These are phyloP conservation scores for Reticulitermes lucifugus DNA, from an alignment of 2,888 invertebrate genomes.

Conservation along the genomic window DNA sequence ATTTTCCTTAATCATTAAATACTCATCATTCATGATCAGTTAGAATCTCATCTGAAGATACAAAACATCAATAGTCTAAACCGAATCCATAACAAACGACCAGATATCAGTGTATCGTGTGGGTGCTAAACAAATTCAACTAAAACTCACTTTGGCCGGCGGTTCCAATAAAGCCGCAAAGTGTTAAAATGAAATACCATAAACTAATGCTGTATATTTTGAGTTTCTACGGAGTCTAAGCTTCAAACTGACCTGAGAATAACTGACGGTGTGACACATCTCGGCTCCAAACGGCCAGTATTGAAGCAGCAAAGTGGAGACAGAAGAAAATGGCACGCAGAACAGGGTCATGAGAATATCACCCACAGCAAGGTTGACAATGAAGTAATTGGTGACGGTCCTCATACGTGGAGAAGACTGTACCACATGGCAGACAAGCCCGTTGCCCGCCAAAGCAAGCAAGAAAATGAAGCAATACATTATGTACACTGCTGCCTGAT, in stretches of 20 bases:
- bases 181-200: too few species aligned
- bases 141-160: too few species aligned
- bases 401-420: conserved; percentile 86
- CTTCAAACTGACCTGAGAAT: conserved; percentile 69
- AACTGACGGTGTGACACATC: conserved; percentile 87
- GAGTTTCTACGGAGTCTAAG: neutral
- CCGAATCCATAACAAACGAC: too few species aligned
- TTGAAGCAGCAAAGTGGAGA: conserved; percentile 80
- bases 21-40: too few species aligned
- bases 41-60: too few species aligned
- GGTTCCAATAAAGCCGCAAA: too few species aligned
- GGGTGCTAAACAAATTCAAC: too few species aligned
- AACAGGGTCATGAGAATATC: conserved; percentile 91
- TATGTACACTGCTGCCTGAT: conserved; percentile 74
- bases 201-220: too few species aligned
- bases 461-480: conserved; percentile 80
- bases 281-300: conserved; percentile 90
- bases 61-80: too few species aligned
- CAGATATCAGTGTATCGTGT: too few species aligned
- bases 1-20: too few species aligned
- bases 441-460: conserved; percentile 75
- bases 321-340: conserved; percentile 91
- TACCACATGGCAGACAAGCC: conserved; percentile 86
- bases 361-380: conserved; percentile 88
- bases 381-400: conserved; percentile 93